These are phyloP conservation scores for Microtus pennsylvanicus DNA, from an alignment of 2,113 vertebrate species.

Conservation along the genomic window DNA sequence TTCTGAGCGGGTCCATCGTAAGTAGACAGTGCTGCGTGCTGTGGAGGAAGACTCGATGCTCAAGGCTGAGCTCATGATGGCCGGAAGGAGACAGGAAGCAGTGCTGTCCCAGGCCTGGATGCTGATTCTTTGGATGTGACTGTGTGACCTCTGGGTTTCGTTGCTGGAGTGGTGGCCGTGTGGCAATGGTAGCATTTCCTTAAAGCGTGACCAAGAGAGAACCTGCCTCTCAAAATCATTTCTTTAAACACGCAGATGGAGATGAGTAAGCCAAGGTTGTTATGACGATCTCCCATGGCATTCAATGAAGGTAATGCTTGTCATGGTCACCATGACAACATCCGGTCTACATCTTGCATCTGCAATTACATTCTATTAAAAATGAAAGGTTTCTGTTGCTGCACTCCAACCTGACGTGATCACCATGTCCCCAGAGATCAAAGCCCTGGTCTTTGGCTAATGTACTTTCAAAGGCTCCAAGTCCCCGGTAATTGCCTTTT, in stretches of 20 bases:
- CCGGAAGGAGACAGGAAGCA: accelerated
- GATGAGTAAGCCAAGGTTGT: conserved; percentile 21
- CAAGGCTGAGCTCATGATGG: accelerated
- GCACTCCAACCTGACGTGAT: not conserved
- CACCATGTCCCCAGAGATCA: not conserved
- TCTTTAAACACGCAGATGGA: not conserved
- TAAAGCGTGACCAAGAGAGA: not conserved
- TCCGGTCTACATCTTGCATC: not conserved
- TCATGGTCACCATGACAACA: conserved; percentile 59
- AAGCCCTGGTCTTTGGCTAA: not conserved
- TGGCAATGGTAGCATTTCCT: not conserved
- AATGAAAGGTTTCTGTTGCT: not conserved
- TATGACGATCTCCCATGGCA: not conserved
- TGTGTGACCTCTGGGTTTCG: accelerated
- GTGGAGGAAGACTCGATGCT: not conserved
- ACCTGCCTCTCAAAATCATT: not conserved
- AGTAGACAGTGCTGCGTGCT: not conserved
- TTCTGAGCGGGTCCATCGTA: accelerated
- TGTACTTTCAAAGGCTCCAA: not conserved
- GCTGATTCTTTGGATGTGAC: not conserved
- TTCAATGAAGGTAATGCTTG: conserved; percentile 48
- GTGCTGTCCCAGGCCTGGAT: accelerated
- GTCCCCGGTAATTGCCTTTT: not conserved
- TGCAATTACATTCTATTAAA: conserved; percentile 25
- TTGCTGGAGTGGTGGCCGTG: too few relatives aligned